phyloP scores from a whole-genome alignment of 2,113 vertebrate genomes.

The Coreoperca whiteheadi region DNA sequence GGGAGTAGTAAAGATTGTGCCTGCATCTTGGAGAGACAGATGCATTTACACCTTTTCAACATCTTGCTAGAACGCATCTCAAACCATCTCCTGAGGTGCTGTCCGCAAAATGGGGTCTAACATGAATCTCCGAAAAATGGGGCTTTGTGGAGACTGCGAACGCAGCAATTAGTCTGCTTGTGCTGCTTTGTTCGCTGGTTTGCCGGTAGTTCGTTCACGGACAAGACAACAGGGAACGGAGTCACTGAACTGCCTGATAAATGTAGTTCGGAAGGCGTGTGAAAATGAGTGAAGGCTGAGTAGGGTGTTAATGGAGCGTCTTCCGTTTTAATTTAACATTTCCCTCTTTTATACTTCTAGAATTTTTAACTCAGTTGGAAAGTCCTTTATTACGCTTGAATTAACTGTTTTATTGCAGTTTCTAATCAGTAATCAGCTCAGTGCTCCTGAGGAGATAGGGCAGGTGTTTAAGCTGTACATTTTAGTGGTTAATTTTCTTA shows the following conservation, averaged over 20 bases:
- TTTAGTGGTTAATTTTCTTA: not conserved
- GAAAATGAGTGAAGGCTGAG: not conserved
- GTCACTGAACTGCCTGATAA: not conserved
- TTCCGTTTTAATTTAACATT: too few species aligned
- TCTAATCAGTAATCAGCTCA: too few species aligned
- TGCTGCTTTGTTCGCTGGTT: not conserved
- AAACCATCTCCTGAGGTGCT: not conserved
- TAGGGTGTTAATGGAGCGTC: not conserved
- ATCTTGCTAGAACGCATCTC: not conserved
- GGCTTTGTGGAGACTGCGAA: not conserved
- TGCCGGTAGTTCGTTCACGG: not conserved
- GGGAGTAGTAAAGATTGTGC: not conserved
- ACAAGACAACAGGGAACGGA: not conserved
- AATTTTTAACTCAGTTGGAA: too few species aligned
- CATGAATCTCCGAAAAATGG: not conserved
- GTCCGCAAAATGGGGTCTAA: not conserved
- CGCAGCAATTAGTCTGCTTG: too few species aligned
- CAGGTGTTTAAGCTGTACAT: not conserved
- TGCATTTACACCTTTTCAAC: constrained; percentile 6
- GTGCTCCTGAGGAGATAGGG: not conserved
- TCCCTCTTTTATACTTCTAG: too few species aligned
- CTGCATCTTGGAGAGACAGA: not conserved
- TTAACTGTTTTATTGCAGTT: too few species aligned
- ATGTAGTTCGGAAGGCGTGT: not conserved
- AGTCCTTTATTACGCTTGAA: too few species aligned